Evolutionary conservation across 2,888 invertebrate species (phyloP).

Genomic region (Philopedon plagiatum): DNA sequence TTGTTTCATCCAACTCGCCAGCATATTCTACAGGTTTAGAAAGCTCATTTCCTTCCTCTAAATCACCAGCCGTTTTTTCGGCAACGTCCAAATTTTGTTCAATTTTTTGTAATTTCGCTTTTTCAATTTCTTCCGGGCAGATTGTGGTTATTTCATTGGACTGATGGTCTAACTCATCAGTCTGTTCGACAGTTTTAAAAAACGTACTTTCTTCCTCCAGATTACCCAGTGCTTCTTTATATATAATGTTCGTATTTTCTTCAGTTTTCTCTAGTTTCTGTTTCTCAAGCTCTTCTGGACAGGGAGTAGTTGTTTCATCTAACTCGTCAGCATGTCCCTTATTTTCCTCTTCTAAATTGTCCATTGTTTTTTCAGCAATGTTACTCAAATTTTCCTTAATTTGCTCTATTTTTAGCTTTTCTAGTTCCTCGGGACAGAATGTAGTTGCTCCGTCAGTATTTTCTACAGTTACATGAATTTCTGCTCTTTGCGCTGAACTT

Average conservation of each 20-base stretch:
- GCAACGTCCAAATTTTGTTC: not conserved
- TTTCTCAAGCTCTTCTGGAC: not conserved
- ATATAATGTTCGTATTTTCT: not conserved
- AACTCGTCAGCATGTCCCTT: too few species aligned
- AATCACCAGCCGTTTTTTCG: too few species aligned
- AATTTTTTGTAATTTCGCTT: not conserved
- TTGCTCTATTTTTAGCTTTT: not conserved
- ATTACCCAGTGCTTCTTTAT: not conserved
- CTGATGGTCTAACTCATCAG: not conserved
- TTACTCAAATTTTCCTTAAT: not conserved
- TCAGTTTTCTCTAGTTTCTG: not conserved
- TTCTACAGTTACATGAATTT: not conserved
- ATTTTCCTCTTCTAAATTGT: not conserved
- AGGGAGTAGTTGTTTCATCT: not conserved
- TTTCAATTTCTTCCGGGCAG: not conserved
- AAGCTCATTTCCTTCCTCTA: too few species aligned
- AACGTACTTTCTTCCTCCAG: not conserved
- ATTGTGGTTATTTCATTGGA: not conserved
- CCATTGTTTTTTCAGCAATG: too few species aligned
- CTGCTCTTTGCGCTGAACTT: not conserved
- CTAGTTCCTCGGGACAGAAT: not conserved
- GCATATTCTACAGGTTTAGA: too few species aligned
- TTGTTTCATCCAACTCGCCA: too few species aligned
- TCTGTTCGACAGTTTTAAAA: not conserved
- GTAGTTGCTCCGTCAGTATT: not conserved